Conservation (phyloP, 2,797 vertebrate genomes). For the Gymnodraco acuticeps region DNA sequence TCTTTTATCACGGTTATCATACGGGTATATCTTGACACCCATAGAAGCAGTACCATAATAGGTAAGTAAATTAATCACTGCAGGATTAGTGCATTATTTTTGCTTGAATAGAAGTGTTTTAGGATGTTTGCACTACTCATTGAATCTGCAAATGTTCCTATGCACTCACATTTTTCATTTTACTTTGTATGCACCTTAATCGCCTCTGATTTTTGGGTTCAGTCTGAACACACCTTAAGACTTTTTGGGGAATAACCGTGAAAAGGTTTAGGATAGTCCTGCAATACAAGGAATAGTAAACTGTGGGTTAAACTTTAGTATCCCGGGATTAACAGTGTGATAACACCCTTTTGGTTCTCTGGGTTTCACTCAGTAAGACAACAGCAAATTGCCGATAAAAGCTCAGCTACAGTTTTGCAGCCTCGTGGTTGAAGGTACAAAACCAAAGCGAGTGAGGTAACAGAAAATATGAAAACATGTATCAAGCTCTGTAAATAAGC, state of each 20-base stretch:
- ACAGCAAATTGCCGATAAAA: constrained; percentile 24
- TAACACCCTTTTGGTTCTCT: constrained; percentile 36
- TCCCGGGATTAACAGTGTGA: constrained; percentile 7
- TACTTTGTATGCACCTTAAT: background rate
- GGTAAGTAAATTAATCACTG: background rate
- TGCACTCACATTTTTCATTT: background rate
- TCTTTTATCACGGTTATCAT: too few species aligned
- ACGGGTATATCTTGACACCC: too few species aligned
- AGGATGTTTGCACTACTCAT: too few species aligned
- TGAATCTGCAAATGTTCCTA: background rate
- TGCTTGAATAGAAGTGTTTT: background rate
- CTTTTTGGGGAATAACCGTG: background rate
- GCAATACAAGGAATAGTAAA: background rate
- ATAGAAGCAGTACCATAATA: too few species aligned
- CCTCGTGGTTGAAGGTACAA: constrained; percentile 1
- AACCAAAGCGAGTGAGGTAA: constrained; percentile 56
- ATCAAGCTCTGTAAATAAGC: constrained; percentile 22
- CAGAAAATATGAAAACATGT: constrained; percentile 11
- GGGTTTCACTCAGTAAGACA: constrained; percentile 61
- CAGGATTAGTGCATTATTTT: background rate
- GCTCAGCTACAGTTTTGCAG: constrained; percentile 21
- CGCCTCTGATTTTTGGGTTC: background rate
- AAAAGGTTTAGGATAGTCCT: background rate
- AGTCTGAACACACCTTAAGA: constrained; percentile 25
- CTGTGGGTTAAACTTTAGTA: background rate